Evolutionary conservation across 2,888 invertebrate species (phyloP).

Genomic region (Antheraea assamensis): DNA sequence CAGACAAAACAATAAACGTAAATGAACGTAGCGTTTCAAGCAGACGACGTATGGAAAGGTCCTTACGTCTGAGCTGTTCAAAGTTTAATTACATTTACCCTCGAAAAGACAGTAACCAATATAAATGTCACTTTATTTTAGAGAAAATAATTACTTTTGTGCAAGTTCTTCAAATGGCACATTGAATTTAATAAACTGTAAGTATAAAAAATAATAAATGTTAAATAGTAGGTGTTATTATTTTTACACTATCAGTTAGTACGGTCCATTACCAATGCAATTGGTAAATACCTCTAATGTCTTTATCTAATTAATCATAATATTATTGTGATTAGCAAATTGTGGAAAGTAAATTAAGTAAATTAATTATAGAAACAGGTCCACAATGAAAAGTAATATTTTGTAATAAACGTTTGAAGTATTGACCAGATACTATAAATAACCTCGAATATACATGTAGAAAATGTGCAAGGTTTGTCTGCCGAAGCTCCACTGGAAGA

Average conservation of each 20-base stretch:
- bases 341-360: too few relatives aligned
- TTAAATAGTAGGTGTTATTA: not conserved
- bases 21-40: not conserved
- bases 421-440: too few relatives aligned
- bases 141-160: slow-evolving; percentile 11
- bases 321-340: too few relatives aligned
- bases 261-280: not conserved
- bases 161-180: not conserved
- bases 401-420: too few relatives aligned
- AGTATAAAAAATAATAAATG: not conserved
- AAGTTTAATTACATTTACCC: slow-evolving; percentile 19
- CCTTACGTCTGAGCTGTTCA: slow-evolving; percentile 6
- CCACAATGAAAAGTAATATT: too few relatives aligned
- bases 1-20: not conserved
- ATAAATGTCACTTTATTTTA: slow-evolving; percentile 19
- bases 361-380: too few relatives aligned
- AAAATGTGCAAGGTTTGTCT: too few relatives aligned
- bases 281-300: too few relatives aligned
- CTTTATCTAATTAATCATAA: too few relatives aligned
- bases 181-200: not conserved
- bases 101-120: slow-evolving; percentile 9
- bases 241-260: not conserved
- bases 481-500: too few relatives aligned
- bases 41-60: not conserved
- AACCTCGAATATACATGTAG: too few relatives aligned